Evolutionary conservation across 2,113 vertebrate genomes (phyloP), one percentile per base, ranked within the genome.

Genomic region (Rafetus swinhoei): DNA sequence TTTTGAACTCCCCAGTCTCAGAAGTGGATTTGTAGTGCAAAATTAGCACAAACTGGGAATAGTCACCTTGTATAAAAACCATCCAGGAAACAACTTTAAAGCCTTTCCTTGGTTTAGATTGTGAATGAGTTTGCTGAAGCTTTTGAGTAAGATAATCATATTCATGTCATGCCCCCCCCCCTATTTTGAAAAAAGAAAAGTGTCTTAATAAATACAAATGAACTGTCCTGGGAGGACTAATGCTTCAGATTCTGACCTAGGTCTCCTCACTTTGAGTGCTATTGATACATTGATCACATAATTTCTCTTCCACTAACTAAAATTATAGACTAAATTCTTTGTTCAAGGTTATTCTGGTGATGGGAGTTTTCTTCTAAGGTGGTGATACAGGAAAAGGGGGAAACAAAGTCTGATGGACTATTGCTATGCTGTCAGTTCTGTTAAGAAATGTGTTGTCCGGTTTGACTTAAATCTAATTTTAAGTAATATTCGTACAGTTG

Each of bases 141-240:
- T 82, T 91, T 50, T n/a, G 74, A 77, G 84, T 85, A 92, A 87
- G n/a, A 9, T 2, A 90, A n/a, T 77, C 84, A 81, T 93, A 85
- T 84, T 88, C 55, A 80, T 81, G 92, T 96, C 92, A 9, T 54
- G 60, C 81, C 32, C 87, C 91, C 9, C 27, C 93, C 93, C 91
- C 45, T 93, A 74, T 85, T 91, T 60, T 57, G 77, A 56, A 95
- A 95, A 95, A 97, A 95, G 95, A 95, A 97, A 95, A 94, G 95
- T 96, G 97, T 94, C 90, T 96, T 96, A 94, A 93, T 96, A 94
- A 93, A 59, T 90, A 54, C 79, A 90, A 79, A 95, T 95, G 85
- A 54, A 54, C 53, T 54, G 91, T 90, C 95, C 94, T 96, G 93
- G 94, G 94, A 97, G 96, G 94, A 95, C 85, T 95, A 93, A 91